These are phyloP conservation scores for Coelopa frigida DNA, from an alignment of 1,140 invertebrate species.

Conservation along the genomic window DNA sequence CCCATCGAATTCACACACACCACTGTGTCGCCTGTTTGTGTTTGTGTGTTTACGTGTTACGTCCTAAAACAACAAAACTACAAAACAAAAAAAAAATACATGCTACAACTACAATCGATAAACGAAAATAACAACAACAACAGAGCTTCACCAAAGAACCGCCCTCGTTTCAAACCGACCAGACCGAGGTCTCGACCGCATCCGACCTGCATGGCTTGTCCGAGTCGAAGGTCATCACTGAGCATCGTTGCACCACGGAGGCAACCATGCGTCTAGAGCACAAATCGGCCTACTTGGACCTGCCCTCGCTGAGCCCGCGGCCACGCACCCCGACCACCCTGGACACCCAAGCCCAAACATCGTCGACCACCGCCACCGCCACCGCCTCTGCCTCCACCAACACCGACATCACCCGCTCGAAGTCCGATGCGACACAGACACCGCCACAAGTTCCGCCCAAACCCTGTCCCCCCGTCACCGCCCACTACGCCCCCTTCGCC, in stretches of 20 bases:
- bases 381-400: constrained; percentile 12
- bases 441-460: constrained; percentile 36
- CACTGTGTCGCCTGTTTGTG: not conserved
- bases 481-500: constrained; percentile 20
- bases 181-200: constrained; percentile 28
- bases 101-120: constrained; percentile 7
- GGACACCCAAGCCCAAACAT: constrained; percentile 11
- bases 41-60: constrained; percentile 6
- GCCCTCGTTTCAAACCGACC: constrained; percentile 28
- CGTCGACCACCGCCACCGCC: constrained; percentile 22
- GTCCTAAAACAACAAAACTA: constrained; percentile 8
- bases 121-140: constrained; percentile 10
- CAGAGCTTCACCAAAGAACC: constrained; percentile 21
- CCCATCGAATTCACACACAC: constrained; percentile 11
- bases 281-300: constrained; percentile 38
- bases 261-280: constrained; percentile 45
- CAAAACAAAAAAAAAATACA: constrained; percentile 4
- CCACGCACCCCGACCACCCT: constrained; percentile 29
- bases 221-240: constrained; percentile 43
- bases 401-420: constrained; percentile 31
- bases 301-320: constrained; percentile 29
- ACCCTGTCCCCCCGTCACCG: constrained; percentile 25
- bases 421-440: constrained; percentile 43
- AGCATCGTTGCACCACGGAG: constrained; percentile 45
- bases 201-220: constrained; percentile 40